Evolutionary conservation across 1,140 invertebrate species (phyloP), one percentile per base, ranked within the genome.

Genomic region (Hylaeus anthracinus): DNA sequence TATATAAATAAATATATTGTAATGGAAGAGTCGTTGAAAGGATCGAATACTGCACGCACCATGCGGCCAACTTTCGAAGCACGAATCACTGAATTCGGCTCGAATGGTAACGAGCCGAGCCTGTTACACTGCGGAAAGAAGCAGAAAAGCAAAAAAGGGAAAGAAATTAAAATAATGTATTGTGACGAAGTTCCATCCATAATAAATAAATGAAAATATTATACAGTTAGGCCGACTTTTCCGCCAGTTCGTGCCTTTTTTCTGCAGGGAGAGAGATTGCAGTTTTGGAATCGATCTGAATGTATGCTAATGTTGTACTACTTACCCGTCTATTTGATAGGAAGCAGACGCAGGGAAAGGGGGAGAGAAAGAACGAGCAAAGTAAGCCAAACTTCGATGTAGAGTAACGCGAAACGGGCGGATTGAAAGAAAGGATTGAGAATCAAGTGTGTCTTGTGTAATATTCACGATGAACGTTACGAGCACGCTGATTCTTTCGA

Each of bases 161-260:
- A 85, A 87, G 74, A 76, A 89, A 87, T 89, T 79, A 88, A 87
- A 90, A 92, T 90, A 93, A 92, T 93, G 91, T 94, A 93, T 93
- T 93, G 92, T 93, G 91, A 94, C 89, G 89, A 94, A 92, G 92
- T 93, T 94, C 93, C 92, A 94, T 94, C 92, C 92, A 94, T 93
- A 91, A 92, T 92, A 92, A 93, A 91, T 91, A 91, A 93, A 93
- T 92, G 90, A 93, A 92, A 90, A 93, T 93, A 93, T 93, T 92
- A 93, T 93, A 93, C 91, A 92, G 91, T 92, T 93, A 92, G 92
- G 92, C 92, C 92, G 92, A 93, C 91, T 93, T 93, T 92, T 92
- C 91, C 92, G 93, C 92, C 92, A 93, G 92, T 93, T 93, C 91
- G 93, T 93, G 92, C 93, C 92, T 93, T 93, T 93, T 92, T 93